Base-by-base conservation (phyloP, 2,113 vertebrate species). In the Lepisosteus oculatus region DNA sequence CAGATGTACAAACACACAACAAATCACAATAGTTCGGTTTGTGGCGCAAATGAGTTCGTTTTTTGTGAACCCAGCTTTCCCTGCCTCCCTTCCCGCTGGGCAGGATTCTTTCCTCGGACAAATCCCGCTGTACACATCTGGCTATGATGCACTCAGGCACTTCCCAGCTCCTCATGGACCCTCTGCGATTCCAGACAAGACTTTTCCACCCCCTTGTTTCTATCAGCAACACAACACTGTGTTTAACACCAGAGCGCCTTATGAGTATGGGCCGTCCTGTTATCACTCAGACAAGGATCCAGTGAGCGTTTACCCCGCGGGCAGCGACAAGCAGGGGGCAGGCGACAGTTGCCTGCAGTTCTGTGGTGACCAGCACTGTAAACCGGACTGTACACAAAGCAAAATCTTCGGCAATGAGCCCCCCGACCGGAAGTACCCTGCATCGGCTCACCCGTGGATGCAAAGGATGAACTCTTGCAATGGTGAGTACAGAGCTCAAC, bases 1-100 rank as follows among this genome's bases (percentile, higher is more conserved):
- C 91, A 92, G 92, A 93, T 93, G 91, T 92, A 93, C 92, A 93
- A 93, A 93, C 93, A 93, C 92, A 93, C 90, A 93, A 93, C 92
- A 93, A 93, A 93, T 93, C 92, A 93, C 88, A 85, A 90, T 85
- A 88, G 88, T 89, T 85, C 87, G 81, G 87, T 87, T 88, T 90
- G 90, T 85, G 87, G 90, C 87, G 90, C 90, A 90, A 91, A 93
- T 93, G 92, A 93, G 91, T 93, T 93, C 92, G 83, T 93, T 93
- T 91, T 93, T 93, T 80, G 90, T 93, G 89, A 93, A 93, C 91
- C 89, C 89, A 87, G 87, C 89, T 89, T 93, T 93, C 83, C 85
- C 91, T 78, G 92, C 90, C 85, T 92, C 89, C 87, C 84, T 94
- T 87, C 87, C 92, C 77, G 91, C 88, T 80, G 89, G 92, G 78